Evolutionary conservation across 2,888 invertebrate species (phyloP).

Genomic region (Athrips mouffetella): DNA sequence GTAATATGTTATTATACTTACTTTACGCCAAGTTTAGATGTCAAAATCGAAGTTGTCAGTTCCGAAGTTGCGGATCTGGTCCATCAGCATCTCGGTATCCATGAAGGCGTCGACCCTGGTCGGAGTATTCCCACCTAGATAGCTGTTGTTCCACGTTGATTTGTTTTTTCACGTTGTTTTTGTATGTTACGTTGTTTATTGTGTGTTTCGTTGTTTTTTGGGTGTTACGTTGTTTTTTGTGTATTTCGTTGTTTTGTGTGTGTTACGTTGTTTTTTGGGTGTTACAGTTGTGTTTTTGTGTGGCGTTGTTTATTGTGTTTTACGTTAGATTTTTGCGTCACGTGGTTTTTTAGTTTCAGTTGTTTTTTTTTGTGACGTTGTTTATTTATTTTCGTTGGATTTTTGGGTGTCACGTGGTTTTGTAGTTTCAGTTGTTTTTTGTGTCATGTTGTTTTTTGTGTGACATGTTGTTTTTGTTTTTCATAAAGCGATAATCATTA

Average conservation of each 20-base stretch:
- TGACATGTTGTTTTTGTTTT: too few species aligned
- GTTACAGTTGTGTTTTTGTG: too few species aligned
- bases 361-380: constrained; percentile 9
- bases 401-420: too few species aligned
- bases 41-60: constrained; percentile 63
- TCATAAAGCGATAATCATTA: too few species aligned
- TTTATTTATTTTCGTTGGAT: neutral
- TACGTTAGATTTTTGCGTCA: too few species aligned
- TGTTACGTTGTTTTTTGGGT: neutral
- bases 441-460: too few species aligned
- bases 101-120: constrained; percentile 55
- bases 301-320: too few species aligned
- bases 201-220: constrained; percentile 12
- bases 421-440: too few species aligned
- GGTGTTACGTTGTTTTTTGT: constrained; percentile 10
- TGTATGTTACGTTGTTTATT: constrained; percentile 16
- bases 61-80: constrained; percentile 64
- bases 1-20: too few species aligned
- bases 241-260: neutral
- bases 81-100: constrained; percentile 62
- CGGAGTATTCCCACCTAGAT: constrained; percentile 56
- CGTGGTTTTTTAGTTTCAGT: constrained; percentile 9
- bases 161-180: constrained; percentile 9
- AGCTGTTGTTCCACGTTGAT: constrained; percentile 42
- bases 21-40: constrained; percentile 62